A percentile compares a stretch with the other conserved stretches of the same genome.
phyloP scores from a whole-genome alignment of 2,113 vertebrate species.

The Thymallus thymallus region DNA sequence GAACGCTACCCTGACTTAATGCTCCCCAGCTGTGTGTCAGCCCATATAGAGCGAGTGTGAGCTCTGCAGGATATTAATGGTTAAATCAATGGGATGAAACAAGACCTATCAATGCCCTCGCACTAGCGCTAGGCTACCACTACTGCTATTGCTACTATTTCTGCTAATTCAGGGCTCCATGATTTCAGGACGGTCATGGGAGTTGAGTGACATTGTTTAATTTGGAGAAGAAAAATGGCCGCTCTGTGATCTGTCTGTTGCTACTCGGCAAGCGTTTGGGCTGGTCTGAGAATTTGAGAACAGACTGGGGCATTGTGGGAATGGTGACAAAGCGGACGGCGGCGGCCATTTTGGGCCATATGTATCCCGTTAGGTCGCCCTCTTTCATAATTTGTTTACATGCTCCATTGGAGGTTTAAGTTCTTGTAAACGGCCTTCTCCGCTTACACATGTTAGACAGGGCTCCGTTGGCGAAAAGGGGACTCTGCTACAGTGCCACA shows the following conservation, averaged over 20 bases:
- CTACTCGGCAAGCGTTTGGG: not conserved
- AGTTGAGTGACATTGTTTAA: slow-evolving; percentile 1
- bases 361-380: slow-evolving; percentile 17
- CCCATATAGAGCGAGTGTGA: slow-evolving; percentile 34
- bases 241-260: slow-evolving; percentile 5
- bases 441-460: not conserved
- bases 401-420: slow-evolving; percentile 24
- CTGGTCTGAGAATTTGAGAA: no score
- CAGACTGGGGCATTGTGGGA: not conserved
- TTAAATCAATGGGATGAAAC: slow-evolving; percentile 26
- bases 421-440: slow-evolving; percentile 17
- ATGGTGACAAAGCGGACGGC: not conserved
- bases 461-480: not conserved
- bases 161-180: not conserved
- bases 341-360: slow-evolving; percentile 4
- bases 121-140: slow-evolving; percentile 2
- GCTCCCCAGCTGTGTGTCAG: slow-evolving; percentile 67
- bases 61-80: slow-evolving; percentile 32
- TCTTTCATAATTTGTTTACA: slow-evolving; percentile 30
- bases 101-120: slow-evolving; percentile 14
- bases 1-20: slow-evolving; percentile 60
- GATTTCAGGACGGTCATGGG: not conserved
- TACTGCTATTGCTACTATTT: not conserved
- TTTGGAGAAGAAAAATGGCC: not conserved
- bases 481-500: not conserved